Percentiles rank a stretch among this genome's conserved stretches.
phyloP scores from a whole-genome alignment of 2,113 vertebrate genomes.

The Oreamnos americanus region DNA sequence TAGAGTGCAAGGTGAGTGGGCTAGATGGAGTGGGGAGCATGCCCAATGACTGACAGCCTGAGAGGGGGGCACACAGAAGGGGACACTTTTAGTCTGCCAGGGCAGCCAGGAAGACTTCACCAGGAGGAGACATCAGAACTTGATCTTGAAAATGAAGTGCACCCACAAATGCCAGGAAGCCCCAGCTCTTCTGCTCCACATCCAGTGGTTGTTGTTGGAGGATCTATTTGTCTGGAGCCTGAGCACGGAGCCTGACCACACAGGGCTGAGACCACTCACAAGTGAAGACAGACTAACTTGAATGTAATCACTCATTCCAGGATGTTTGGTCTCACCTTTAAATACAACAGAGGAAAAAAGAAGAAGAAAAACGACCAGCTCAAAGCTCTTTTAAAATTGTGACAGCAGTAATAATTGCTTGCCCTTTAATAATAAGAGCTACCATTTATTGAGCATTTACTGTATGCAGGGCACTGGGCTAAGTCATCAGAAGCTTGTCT shows the following conservation, averaged over 20 bases:
- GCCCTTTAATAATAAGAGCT: background rate
- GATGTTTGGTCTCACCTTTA: background rate
- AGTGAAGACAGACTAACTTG: background rate
- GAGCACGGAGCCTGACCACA: background rate
- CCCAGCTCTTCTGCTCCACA: background rate
- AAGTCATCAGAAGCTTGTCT: slow-evolving; percentile 3
- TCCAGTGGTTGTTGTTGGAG: background rate
- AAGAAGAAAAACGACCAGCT: background rate
- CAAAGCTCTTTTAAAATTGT: background rate
- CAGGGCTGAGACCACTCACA: background rate
- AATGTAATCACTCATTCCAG: background rate
- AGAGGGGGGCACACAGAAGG: background rate
- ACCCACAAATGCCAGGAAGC: background rate
- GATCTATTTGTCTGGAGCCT: background rate
- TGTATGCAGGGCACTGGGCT: background rate
- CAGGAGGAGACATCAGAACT: background rate
- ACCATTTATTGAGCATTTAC: background rate
- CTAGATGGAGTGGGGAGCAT: background rate
- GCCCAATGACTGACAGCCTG: background rate
- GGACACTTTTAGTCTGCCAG: background rate
- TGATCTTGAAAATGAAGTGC: background rate
- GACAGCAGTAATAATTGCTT: background rate
- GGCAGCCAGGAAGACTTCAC: background rate
- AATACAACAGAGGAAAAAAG: background rate
- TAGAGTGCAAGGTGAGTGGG: background rate